Evolutionary conservation across 1,140 invertebrate species (phyloP).

Genomic region (Drosophila navojoa): DNA sequence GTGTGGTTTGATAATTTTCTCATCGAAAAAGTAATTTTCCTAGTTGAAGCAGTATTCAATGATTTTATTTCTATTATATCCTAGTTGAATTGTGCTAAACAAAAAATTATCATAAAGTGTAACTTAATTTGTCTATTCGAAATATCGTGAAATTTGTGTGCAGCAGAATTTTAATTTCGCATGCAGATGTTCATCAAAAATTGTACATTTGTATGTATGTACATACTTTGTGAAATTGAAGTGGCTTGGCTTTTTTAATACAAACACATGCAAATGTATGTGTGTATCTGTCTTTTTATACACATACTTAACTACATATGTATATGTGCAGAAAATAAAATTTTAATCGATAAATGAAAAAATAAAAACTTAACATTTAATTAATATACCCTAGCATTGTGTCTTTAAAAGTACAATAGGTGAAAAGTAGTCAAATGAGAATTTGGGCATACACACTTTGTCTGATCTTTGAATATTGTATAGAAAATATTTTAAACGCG

Average conservation of each 20-base stretch:
- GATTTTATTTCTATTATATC: neutral
- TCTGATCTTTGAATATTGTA: too few relatives aligned
- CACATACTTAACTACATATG: neutral
- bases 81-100: neutral
- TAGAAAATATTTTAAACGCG: too few relatives aligned
- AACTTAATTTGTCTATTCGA: neutral
- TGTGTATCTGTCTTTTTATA: slow-evolving; percentile 9
- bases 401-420: neutral
- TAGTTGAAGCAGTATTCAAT: neutral
- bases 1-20: slow-evolving; percentile 49
- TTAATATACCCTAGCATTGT: neutral
- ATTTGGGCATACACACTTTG: neutral
- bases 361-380: neutral
- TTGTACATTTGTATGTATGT: slow-evolving; percentile 2
- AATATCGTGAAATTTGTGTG: neutral
- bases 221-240: slow-evolving; percentile 59
- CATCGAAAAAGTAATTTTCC: slow-evolving; percentile 43
- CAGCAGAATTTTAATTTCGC: slow-evolving; percentile 4
- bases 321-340: slow-evolving; percentile 12
- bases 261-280: slow-evolving; percentile 21
- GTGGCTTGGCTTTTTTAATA: slow-evolving; percentile 49
- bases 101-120: neutral
- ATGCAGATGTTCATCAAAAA: neutral
- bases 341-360: slow-evolving; percentile 19
- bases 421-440: neutral